Conservation (phyloP, 2,113 vertebrate species). For the Trichechus manatus region DNA sequence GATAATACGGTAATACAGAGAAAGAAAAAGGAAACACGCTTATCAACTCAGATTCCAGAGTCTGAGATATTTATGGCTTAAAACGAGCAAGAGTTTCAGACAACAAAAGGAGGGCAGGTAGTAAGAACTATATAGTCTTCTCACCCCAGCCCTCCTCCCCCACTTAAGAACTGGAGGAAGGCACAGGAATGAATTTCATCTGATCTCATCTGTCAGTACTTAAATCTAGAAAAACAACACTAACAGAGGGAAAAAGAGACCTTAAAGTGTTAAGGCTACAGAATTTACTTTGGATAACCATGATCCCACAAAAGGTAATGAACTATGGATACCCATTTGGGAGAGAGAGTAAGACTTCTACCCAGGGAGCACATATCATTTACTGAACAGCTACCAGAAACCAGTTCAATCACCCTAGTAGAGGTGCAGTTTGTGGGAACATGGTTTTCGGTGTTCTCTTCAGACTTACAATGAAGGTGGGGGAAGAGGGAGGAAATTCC, state of each 20-base stretch:
- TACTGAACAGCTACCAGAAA: not conserved
- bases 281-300: not conserved
- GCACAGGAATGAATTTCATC: not conserved
- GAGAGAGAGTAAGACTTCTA: not conserved
- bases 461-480: not conserved
- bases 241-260: not conserved
- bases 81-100: not conserved
- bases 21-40: not conserved
- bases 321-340: not conserved
- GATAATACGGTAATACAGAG: not conserved
- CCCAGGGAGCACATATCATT: not conserved
- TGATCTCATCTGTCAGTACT: not conserved
- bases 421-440: not conserved
- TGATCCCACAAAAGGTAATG: not conserved
- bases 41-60: not conserved
- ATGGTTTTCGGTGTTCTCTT: not conserved
- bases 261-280: not conserved
- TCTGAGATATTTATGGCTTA: not conserved
- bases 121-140: not conserved
- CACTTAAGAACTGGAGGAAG: not conserved
- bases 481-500: not conserved
- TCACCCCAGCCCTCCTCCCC: rapidly evolving
- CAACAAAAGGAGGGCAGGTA: not conserved
- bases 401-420: not conserved
- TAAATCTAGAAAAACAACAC: not conserved